Conservation (phyloP, 2,888 invertebrate species). For the Lasioglossum morio region DNA sequence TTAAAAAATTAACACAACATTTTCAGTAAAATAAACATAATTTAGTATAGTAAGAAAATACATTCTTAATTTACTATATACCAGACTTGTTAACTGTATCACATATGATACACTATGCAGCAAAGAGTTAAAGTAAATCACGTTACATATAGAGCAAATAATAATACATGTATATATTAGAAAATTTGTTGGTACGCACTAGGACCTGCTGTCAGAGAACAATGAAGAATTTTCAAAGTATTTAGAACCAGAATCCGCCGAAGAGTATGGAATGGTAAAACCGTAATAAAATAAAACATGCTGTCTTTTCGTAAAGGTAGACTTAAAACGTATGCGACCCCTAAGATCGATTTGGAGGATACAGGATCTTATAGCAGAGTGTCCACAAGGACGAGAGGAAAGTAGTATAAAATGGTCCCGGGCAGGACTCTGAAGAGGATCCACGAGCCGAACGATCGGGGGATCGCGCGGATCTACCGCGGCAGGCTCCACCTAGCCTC, state of each 20-base stretch:
- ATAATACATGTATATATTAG: too few species aligned
- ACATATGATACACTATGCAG: too few species aligned
- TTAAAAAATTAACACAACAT: too few species aligned
- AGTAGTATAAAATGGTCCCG: slow-evolving; percentile 42
- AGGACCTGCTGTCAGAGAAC: neutral
- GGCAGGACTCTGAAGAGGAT: slow-evolving; percentile 27
- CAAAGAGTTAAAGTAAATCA: too few species aligned
- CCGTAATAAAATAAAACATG: neutral
- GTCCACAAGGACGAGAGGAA: neutral
- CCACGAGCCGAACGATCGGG: slow-evolving; percentile 51
- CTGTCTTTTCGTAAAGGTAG: neutral
- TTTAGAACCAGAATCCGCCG: neutral
- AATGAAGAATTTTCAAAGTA: neutral
- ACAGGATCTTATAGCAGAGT: neutral
- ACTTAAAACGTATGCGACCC: neutral
- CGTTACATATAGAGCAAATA: too few species aligned
- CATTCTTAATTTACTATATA: too few species aligned
- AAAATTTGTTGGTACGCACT: too few species aligned
- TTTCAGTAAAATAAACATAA: too few species aligned
- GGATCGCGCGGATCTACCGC: slow-evolving; percentile 65
- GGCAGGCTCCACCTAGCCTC: slow-evolving; percentile 72
- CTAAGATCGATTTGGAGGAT: neutral
- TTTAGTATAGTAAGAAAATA: too few species aligned
- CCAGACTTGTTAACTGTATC: too few species aligned
- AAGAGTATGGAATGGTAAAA: neutral